These are phyloP conservation scores for Tribolium freemani DNA, from an alignment of 2,888 invertebrate genomes.

Conservation along the genomic window DNA sequence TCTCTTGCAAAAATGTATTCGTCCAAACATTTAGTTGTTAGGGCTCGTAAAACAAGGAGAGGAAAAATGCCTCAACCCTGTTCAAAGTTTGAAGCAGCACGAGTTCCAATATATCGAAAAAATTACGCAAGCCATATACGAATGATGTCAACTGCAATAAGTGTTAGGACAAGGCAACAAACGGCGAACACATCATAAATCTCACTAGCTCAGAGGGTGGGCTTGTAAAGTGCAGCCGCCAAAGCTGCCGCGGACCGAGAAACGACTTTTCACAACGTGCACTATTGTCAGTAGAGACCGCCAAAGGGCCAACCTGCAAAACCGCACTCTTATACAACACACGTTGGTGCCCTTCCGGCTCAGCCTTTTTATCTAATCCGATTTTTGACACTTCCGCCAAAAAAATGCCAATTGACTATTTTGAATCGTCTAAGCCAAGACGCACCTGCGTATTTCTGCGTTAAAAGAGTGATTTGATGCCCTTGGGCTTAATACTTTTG, in stretches of 20 bases:
- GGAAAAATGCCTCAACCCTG: no score
- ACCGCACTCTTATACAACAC: conserved; percentile 46
- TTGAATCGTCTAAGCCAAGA: not conserved
- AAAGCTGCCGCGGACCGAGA: conserved; percentile 61
- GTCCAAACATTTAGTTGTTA: no score
- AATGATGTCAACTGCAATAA: conserved; percentile 50
- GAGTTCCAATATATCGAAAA: conserved; percentile 15
- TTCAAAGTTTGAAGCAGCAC: not conserved
- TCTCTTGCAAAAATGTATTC: no score
- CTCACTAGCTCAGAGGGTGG: conserved; percentile 64
- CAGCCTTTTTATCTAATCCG: conserved; percentile 21
- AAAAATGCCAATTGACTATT: not conserved
- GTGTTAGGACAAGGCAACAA: conserved; percentile 56
- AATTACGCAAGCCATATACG: conserved; percentile 41
- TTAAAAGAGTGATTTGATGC: no score
- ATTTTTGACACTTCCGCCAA: conserved; percentile 19
- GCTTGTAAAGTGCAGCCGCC: conserved; percentile 62
- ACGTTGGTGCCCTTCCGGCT: conserved; percentile 34
- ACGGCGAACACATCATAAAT: conserved; percentile 61
- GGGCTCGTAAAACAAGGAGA: no score
- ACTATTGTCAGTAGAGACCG: conserved; percentile 57
- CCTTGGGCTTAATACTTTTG: no score
- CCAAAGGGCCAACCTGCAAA: conserved; percentile 54
- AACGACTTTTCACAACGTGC: conserved; percentile 59
- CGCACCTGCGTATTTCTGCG: not conserved